These are phyloP conservation scores for Mythimna pallens DNA, from an alignment of 2,888 invertebrate genomes.

Conservation along the genomic window DNA sequence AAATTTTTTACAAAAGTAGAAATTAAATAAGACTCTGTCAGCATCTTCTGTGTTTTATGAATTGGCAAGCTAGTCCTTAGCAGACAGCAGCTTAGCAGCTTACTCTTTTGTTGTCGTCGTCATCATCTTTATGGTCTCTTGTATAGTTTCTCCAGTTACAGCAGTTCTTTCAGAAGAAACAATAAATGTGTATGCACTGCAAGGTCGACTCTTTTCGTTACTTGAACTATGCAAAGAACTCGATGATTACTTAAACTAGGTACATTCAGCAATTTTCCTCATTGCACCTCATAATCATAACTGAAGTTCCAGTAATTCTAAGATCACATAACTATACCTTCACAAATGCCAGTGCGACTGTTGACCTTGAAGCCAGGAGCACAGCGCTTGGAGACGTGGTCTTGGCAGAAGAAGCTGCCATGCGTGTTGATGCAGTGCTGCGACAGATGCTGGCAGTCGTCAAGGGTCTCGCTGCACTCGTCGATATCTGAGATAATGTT, in stretches of 20 bases:
- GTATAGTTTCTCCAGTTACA: background rate
- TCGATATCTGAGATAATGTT: slow-evolving; percentile 91
- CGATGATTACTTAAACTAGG: no score
- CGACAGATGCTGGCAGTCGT: slow-evolving; percentile 92
- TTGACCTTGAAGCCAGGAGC: slow-evolving; percentile 92
- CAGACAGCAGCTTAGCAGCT: no score
- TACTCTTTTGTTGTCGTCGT: background rate
- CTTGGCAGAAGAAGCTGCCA: slow-evolving; percentile 93
- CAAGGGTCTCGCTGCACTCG: slow-evolving; percentile 92
- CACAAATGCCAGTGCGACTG: slow-evolving; percentile 87
- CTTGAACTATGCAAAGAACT: no score
- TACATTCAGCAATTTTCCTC: no score
- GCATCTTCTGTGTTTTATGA: no score
- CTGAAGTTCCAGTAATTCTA: background rate
- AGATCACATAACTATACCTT: slow-evolving; percentile 84
- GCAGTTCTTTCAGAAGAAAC: background rate
- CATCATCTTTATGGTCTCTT: background rate
- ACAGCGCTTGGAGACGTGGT: slow-evolving; percentile 92
- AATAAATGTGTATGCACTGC: background rate
- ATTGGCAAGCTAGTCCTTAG: no score
- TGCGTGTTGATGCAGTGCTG: slow-evolving; percentile 93
- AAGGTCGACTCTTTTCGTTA: no score
- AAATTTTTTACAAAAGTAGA: background rate
- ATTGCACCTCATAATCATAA: background rate
- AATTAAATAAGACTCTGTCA: no score